Base-by-base conservation (phyloP, 1,140 invertebrate genomes). In the Meloidogyne exigua region DNA sequence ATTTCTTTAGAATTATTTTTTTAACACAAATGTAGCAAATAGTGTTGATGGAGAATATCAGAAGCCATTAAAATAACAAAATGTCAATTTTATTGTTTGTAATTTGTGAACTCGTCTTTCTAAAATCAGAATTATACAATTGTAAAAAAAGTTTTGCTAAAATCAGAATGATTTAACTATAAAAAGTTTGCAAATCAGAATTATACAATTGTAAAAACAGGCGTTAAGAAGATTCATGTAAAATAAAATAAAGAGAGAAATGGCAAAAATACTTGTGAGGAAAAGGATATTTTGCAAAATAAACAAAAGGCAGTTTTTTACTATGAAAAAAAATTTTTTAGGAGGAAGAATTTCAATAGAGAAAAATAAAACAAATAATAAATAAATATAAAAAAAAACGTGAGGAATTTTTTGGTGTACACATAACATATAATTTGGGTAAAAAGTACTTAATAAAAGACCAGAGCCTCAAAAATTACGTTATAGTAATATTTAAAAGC, bases 321-420 rank as follows among this genome's bases (percentile, higher is more conserved):
- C 2, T 32, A 32, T 21, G 9, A 12, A n/a, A 57, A 18, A 57
- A 18, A n/a, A n/a, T n/a, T n/a, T n/a, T 49, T 49, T 49, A 11
- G 13, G 13, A 18, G 49, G 18, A 57, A 57, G 18, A 57, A 57
- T n/a, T 57, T 57, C 12, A 57, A 49, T 49, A 57, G 3, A n/a
- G 13, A n/a, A n/a, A 57, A n/a, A n/a, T 57, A 57, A 57, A 57
- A 57, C 49, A 57, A 57, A 57, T n/a, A 57, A 57, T n/a, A 57
- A 18, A n/a, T 10, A 57, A 57, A 57, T 39, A 39, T 9, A 39
- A 9, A 9, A 0, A 57, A 18, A 57, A 57, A 57, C 49, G 49
- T 57, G n/a, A 57, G 49, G 18, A 57, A 57, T 21, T 39, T 57
- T 57, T 2, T 7, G 44, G 49, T 57, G 21, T 1, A 57, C 7